These are phyloP conservation scores for Picathartes gymnocephalus DNA, from an alignment of 2,113 vertebrate genomes.

Conservation along the genomic window DNA sequence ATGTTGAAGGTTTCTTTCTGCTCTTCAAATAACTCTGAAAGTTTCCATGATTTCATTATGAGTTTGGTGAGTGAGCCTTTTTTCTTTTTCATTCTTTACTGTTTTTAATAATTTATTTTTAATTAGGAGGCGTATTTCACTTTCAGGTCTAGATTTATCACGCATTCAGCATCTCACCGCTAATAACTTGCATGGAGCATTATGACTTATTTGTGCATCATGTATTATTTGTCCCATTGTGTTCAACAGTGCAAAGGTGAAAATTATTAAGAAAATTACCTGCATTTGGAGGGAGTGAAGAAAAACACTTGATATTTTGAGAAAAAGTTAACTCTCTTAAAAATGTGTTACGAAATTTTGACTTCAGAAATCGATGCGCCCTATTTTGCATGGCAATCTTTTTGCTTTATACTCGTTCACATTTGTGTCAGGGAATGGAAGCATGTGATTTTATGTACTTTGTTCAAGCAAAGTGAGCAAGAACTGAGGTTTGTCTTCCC, in stretches of 20 bases:
- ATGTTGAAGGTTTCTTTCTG: conserved; percentile 30
- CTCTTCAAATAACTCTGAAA: conserved; percentile 37
- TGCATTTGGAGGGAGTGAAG: neutral
- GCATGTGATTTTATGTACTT: neutral
- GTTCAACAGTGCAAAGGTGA: neutral
- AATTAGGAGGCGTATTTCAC: conserved; percentile 41
- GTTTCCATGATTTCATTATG: conserved; percentile 32
- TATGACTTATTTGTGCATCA: neutral
- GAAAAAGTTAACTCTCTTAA: neutral
- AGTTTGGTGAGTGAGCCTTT: conserved; percentile 22
- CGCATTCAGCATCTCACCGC: neutral
- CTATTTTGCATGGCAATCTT: neutral
- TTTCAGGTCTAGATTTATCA: conserved; percentile 30
- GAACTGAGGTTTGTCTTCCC: neutral
- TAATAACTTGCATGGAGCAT: neutral
- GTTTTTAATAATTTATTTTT: conserved; percentile 63
- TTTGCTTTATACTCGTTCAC: neutral
- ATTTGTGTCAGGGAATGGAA: neutral
- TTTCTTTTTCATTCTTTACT: conserved; percentile 20
- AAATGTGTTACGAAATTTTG: neutral
- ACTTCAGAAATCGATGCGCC: neutral
- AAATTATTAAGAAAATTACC: neutral
- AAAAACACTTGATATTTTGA: neutral
- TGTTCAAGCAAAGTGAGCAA: neutral
- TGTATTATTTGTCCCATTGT: neutral